phyloP scores from a whole-genome alignment of 2,888 invertebrate species.

The Caenorhabditis sinica region DNA sequence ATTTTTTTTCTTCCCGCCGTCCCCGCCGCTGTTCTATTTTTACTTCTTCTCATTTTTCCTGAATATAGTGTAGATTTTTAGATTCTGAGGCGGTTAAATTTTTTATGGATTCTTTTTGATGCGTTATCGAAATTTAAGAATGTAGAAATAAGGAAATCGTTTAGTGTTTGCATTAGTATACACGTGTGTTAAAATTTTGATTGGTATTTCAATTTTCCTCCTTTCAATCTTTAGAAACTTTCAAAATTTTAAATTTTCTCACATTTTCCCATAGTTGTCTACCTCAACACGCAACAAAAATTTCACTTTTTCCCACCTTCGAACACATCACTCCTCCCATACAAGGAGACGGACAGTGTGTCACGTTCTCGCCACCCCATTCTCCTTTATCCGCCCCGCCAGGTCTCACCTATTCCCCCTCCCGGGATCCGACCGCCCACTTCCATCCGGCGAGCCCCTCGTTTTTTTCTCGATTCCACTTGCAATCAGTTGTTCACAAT shows the following conservation, averaged over 20 bases:
- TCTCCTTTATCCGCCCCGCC: slow-evolving; percentile 37
- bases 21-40: background rate
- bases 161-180: background rate
- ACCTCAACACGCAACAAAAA: background rate
- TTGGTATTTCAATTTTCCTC: background rate
- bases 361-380: slow-evolving; percentile 12
- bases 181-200: background rate
- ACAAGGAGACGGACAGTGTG: slow-evolving; percentile 9
- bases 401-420: slow-evolving; percentile 29
- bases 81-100: background rate
- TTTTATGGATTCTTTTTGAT: background rate
- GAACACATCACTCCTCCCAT: background rate
- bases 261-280: slow-evolving; percentile 17
- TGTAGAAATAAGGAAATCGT: background rate
- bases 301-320: slow-evolving; percentile 16
- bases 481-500: slow-evolving; percentile 54
- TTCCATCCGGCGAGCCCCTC: slow-evolving; percentile 46
- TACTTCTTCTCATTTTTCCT: background rate
- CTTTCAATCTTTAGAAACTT: background rate
- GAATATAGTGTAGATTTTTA: background rate
- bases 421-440: slow-evolving; percentile 50
- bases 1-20: slow-evolving; percentile 1
- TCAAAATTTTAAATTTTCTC: background rate
- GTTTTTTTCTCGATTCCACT: slow-evolving; percentile 46
- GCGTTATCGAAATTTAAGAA: background rate